phyloP scores from a whole-genome alignment of 2,888 invertebrate genomes.

The Epistrophe eligans region DNA sequence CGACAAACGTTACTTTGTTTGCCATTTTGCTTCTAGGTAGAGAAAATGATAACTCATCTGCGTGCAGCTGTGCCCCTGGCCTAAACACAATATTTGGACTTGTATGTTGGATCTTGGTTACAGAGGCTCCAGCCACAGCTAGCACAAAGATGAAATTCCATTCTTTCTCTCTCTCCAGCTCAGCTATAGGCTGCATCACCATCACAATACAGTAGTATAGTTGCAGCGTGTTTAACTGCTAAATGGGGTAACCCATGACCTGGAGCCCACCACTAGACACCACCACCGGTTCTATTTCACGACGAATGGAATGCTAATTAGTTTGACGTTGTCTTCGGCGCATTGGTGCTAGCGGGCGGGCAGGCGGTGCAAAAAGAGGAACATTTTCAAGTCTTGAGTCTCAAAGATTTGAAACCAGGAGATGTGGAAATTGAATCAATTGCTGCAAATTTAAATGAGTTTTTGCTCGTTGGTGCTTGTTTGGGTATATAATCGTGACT shows the following conservation, averaged over 20 bases:
- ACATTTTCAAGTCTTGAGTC: conserved; percentile 46
- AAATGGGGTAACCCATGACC: conserved; percentile 75
- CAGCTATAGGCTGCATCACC: conserved; percentile 17
- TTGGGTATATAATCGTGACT: conserved; percentile 70
- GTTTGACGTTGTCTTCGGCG: conserved; percentile 66
- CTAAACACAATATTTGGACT: conserved; percentile 26
- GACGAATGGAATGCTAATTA: conserved; percentile 73
- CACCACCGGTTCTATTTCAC: conserved; percentile 46
- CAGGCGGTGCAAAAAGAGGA: conserved; percentile 18
- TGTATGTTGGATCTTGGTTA: neutral
- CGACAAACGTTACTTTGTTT: conserved; percentile 67
- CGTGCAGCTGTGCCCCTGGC: conserved; percentile 52
- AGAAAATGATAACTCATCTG: conserved; percentile 62
- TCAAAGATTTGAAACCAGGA: conserved; percentile 30
- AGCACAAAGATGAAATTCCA: conserved; percentile 57
- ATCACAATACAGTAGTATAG: conserved; percentile 31
- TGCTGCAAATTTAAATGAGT: conserved; percentile 72
- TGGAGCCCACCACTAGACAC: conserved; percentile 49
- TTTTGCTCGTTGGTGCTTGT: conserved; percentile 60
- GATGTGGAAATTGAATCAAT: conserved; percentile 36
- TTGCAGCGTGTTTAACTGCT: conserved; percentile 67
- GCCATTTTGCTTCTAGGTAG: conserved; percentile 44
- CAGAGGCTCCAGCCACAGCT: neutral
- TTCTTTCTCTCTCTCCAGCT: conserved; percentile 32
- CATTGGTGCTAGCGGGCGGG: no score